Base-by-base conservation (phyloP, 2,113 vertebrate species). In the Copsychus sechellarum region DNA sequence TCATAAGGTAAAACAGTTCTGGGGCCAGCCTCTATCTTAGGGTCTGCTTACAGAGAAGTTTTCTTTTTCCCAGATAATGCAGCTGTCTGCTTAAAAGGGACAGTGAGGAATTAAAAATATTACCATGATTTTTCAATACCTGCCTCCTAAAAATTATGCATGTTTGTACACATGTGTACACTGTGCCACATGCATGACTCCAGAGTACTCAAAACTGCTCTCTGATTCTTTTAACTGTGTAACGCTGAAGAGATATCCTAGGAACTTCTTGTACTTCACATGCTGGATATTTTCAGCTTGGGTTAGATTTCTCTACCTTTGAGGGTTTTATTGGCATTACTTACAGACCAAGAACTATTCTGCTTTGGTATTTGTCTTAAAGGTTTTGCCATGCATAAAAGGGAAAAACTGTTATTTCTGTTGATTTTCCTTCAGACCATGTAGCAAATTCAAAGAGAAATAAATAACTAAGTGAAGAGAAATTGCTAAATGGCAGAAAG, bases 381-480 rank as follows among this genome's bases (percentile, higher is more conserved):
- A 86, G 58, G 67, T 86, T 91, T 90, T 91, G 26, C 64, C 4
- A 36, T 25, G 43, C 54, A 43, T 77, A 67, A 64, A 76, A 70
- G 40, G 43, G 34, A 53, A 47, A 61, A 61, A 1, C 25, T 60
- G 15, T 86, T 91, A 36, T 71, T 94, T 67, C 70, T 90, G 8
- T 56, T 72, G 34, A 65, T 81, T 86, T 51, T 36, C 38, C 57
- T 92, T 91, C 93, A 74, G 40, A 57, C 21, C 29, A 54, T 0
- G 0, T 66, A 81, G 62, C 36, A 70, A 80, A 89, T 74, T 91
- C 45, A 73, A 95, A 88, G 72, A 66, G 38, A 91, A 86, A 84
- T 70, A 91, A 86, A 84, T 70, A 90, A 65, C 51, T 58, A 81
- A 85, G 48, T 24, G 43, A 92, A 61, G 72, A 36, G 56, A 84